A percentile compares a stretch with the other conserved stretches of the same genome.
Evolutionary conservation across 1,140 invertebrate species (phyloP).

Genomic region (Caenorhabditis brenneri): DNA sequence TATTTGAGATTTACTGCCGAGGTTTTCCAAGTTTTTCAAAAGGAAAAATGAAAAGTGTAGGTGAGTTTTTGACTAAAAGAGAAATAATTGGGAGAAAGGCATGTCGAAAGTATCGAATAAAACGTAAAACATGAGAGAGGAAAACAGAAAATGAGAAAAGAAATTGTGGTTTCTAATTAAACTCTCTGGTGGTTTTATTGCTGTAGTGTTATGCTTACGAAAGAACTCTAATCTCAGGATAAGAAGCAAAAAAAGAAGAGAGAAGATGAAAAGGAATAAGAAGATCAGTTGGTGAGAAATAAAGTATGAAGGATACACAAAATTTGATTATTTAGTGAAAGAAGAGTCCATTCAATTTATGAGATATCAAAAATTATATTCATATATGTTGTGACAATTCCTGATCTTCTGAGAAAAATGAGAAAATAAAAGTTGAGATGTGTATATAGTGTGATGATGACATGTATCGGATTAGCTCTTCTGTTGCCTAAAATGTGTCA

Average conservation of each 20-base stretch:
- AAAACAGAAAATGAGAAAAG: background rate
- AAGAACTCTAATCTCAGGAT: slow-evolving; percentile 25
- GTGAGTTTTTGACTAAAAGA: background rate
- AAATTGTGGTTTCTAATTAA: slow-evolving; percentile 42
- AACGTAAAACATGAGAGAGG: background rate
- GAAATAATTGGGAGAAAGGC: background rate
- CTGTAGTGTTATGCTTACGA: slow-evolving; percentile 1
- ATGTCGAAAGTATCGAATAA: slow-evolving; percentile 20
- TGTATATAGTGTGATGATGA: background rate
- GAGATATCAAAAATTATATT: background rate
- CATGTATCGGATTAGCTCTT: background rate
- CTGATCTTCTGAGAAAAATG: background rate
- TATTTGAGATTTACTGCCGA: slow-evolving; percentile 32
- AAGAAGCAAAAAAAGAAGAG: background rate
- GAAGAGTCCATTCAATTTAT: background rate
- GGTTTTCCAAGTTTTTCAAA: background rate
- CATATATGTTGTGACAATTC: background rate
- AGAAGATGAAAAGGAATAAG: background rate
- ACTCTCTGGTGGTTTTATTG: slow-evolving; percentile 39
- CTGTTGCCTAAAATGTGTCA: background rate
- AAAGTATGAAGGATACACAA: background rate
- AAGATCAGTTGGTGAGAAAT: background rate
- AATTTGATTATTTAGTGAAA: slow-evolving; percentile 4
- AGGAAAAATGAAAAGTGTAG: background rate
- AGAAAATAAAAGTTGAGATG: background rate